These are phyloP conservation scores for Grallaria varia DNA, from an alignment of 2,113 vertebrate species.

Conservation along the genomic window DNA sequence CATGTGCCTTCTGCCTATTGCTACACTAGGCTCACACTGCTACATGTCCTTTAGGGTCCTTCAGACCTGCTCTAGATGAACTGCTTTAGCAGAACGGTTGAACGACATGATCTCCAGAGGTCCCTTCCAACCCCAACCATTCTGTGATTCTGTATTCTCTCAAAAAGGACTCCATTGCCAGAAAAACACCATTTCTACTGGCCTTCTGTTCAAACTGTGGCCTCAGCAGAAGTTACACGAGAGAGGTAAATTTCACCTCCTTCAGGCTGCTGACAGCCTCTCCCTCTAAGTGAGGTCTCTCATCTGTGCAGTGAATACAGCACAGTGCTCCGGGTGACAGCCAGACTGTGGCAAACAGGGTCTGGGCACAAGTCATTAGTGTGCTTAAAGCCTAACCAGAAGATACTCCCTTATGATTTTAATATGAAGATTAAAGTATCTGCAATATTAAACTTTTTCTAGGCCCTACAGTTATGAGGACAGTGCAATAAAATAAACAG, in stretches of 20 bases:
- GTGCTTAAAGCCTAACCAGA: neutral
- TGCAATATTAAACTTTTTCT: neutral
- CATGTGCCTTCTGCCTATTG: neutral
- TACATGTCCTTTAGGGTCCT: neutral
- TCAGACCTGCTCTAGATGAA: neutral
- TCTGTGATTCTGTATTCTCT: neutral
- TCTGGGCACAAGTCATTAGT: neutral
- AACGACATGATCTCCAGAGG: neutral
- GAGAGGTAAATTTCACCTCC: fast-evolving
- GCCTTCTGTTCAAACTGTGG: neutral
- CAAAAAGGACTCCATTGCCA: neutral
- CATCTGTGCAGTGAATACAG: neutral
- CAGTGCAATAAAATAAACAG: neutral
- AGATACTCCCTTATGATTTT: neutral
- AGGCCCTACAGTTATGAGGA: neutral
- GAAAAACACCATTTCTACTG: neutral
- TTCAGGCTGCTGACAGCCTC: fast-evolving
- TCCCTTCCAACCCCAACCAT: neutral
- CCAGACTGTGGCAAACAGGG: neutral
- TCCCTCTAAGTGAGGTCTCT: neutral
- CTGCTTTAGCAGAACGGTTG: neutral
- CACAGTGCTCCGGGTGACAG: neutral
- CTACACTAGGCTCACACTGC: neutral
- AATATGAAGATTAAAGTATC: neutral
- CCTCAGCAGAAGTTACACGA: neutral